A percentile compares a stretch with the other conserved stretches of the same genome.
phyloP scores from a whole-genome alignment of 1,140 invertebrate genomes.

The Carposina sasakii region DNA sequence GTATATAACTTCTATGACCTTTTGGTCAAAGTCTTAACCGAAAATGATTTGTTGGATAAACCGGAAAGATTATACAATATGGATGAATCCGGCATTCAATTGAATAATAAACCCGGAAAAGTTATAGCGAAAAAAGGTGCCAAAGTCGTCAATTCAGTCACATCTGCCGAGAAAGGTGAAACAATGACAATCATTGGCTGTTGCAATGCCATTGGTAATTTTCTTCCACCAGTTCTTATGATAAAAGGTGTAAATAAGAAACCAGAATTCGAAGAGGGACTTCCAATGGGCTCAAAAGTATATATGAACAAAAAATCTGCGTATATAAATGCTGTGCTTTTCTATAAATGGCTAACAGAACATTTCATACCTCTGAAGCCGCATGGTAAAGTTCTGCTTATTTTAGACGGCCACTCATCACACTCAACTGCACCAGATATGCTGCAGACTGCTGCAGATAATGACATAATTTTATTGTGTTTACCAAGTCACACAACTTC shows the following conservation, averaged over 20 bases:
- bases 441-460: slow-evolving; percentile 32
- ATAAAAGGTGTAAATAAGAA: slow-evolving; percentile 43
- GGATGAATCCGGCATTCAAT: slow-evolving; percentile 47
- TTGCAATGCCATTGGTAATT: slow-evolving; percentile 41
- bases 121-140: slow-evolving; percentile 53
- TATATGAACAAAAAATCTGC: slow-evolving; percentile 44
- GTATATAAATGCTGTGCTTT: slow-evolving; percentile 45
- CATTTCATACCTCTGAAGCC: slow-evolving; percentile 48
- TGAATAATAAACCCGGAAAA: slow-evolving; percentile 50
- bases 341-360: slow-evolving; percentile 46
- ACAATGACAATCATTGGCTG: slow-evolving; percentile 47
- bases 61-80: slow-evolving; percentile 48
- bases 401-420: slow-evolving; percentile 58
- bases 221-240: slow-evolving; percentile 33
- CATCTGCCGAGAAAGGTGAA: slow-evolving; percentile 45
- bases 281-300: slow-evolving; percentile 38
- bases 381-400: slow-evolving; percentile 40
- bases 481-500: slow-evolving; percentile 44
- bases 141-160: slow-evolving; percentile 43
- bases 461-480: slow-evolving; percentile 44
- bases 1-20: too few relatives aligned
- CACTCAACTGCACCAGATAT: slow-evolving; percentile 34
- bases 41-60: slow-evolving; percentile 41
- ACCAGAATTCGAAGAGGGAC: slow-evolving; percentile 37
- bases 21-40: too few relatives aligned